These are phyloP conservation scores for Sylvicola cinctus DNA, from an alignment of 2,888 invertebrate genomes.

Conservation along the genomic window DNA sequence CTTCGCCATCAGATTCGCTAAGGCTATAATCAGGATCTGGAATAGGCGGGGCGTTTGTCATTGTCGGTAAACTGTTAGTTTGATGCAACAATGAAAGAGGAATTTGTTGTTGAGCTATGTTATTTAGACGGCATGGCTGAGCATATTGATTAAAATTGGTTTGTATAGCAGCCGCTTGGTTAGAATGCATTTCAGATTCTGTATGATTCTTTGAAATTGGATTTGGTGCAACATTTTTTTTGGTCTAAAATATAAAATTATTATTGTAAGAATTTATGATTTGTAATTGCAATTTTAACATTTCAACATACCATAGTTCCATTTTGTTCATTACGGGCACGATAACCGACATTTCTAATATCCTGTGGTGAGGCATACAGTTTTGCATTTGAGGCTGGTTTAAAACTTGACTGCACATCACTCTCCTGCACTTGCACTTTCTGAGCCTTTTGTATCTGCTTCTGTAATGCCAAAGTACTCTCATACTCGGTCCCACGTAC, in stretches of 20 bases:
- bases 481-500: constrained; percentile 27
- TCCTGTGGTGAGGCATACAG: constrained; percentile 79
- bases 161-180: constrained; percentile 5
- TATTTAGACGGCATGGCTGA: constrained; percentile 17
- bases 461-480: constrained; percentile 21
- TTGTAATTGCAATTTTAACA: too few relatives aligned
- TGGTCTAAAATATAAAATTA: too few relatives aligned
- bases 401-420: constrained; percentile 65
- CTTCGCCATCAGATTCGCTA: constrained; percentile 64
- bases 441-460: constrained; percentile 20
- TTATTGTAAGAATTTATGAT: too few relatives aligned
- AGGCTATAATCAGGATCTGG: constrained; percentile 84
- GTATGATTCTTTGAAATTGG: not conserved
- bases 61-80: constrained; percentile 20
- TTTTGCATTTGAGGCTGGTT: constrained; percentile 66
- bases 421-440: constrained; percentile 16
- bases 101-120: constrained; percentile 16
- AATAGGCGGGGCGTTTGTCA: constrained; percentile 47
- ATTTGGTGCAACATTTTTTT: too few relatives aligned
- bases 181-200: constrained; percentile 7
- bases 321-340: constrained; percentile 29
- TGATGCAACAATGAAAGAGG: constrained; percentile 23
- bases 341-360: constrained; percentile 48
- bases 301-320: constrained; percentile 16
- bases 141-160: constrained; percentile 26